These are phyloP conservation scores for Eubucco bourcierii DNA, from an alignment of 2,113 vertebrate species.

Conservation along the genomic window DNA sequence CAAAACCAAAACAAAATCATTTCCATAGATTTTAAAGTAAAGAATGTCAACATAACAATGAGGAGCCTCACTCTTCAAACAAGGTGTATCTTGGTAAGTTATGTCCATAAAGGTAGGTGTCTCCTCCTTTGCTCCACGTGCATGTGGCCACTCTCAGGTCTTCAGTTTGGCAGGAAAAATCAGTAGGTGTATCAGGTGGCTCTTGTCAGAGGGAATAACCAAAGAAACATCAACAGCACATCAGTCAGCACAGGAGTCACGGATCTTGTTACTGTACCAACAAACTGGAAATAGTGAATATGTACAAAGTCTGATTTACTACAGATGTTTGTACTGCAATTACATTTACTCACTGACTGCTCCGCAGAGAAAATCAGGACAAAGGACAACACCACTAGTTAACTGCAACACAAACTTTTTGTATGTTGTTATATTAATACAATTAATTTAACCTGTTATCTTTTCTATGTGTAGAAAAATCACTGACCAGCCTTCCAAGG, in stretches of 20 bases:
- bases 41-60: neutral
- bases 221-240: neutral
- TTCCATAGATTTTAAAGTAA: neutral
- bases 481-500: accelerated
- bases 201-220: slow-evolving; percentile 27
- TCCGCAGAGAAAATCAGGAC: neutral
- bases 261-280: neutral
- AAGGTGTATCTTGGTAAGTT: slow-evolving; percentile 35
- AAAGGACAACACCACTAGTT: neutral
- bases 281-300: neutral
- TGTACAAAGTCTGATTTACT: neutral
- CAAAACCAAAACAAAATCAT: neutral
- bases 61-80: slow-evolving; percentile 64
- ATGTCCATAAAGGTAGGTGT: neutral
- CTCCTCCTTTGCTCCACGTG: slow-evolving; percentile 64
- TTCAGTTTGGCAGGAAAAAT: slow-evolving; percentile 75
- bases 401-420: neutral
- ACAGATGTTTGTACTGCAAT: neutral
- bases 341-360: neutral
- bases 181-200: slow-evolving; percentile 64
- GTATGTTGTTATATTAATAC: neutral
- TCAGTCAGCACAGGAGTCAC: neutral
- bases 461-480: neutral
- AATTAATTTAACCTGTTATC: neutral
- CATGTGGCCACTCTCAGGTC: slow-evolving; percentile 71